Conservation (phyloP, 2,888 invertebrate genomes). For the Orchesellides sinensis region DNA sequence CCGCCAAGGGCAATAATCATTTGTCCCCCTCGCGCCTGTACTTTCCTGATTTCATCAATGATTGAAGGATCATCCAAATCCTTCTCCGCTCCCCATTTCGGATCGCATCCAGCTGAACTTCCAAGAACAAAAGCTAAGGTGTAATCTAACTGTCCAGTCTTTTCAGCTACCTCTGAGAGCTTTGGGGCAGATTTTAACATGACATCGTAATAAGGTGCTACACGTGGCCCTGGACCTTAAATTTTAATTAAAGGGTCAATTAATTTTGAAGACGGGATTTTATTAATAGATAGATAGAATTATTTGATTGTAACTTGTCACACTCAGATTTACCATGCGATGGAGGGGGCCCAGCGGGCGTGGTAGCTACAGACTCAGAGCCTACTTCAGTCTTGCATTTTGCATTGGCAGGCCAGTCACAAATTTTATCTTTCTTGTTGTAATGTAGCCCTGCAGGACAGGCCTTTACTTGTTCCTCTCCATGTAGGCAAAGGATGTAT, state of each 20-base stretch:
- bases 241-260: neutral
- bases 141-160: conserved; percentile 69
- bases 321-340: conserved; percentile 50
- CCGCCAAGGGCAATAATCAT: conserved; percentile 72
- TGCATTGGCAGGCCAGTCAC: conserved; percentile 67
- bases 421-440: conserved; percentile 57
- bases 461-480: conserved; percentile 43
- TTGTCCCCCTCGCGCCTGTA: conserved; percentile 66
- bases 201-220: conserved; percentile 73
- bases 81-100: conserved; percentile 71
- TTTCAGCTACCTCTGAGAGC: conserved; percentile 65
- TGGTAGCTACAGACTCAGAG: neutral
- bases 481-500: conserved; percentile 63
- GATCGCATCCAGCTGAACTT: conserved; percentile 64
- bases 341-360: conserved; percentile 41
- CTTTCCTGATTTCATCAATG: conserved; percentile 62
- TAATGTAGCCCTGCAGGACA: conserved; percentile 65
- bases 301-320: too few species aligned
- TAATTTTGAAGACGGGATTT: neutral
- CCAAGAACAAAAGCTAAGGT: conserved; percentile 72
- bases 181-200: conserved; percentile 58
- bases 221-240: conserved; percentile 59
- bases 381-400: conserved; percentile 30
- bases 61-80: conserved; percentile 68
- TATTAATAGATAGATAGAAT: too few species aligned